Base-by-base conservation (phyloP, 2,797 vertebrate species). In the Rhincodon typus region DNA sequence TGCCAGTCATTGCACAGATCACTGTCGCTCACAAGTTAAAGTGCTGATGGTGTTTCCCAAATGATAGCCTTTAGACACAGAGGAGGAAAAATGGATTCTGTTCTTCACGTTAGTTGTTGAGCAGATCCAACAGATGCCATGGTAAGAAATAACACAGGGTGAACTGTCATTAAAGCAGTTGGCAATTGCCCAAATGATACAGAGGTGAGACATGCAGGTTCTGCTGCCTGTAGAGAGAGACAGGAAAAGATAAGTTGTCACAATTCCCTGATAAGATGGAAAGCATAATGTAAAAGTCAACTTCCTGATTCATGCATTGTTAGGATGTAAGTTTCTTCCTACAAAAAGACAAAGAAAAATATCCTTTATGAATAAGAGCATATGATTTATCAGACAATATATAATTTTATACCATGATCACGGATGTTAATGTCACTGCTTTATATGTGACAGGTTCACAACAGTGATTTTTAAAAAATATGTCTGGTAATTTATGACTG, bases 371-470 rank as follows among this genome's bases (percentile, higher is more conserved):
- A 70, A 23, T 91, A 66, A 34, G n/a, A 91, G 57, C 30, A 34
- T 91, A 66, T 62, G 53, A 66, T 91, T 91, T 91, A 91, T 66
- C 88, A 91, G 91, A 70, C 23, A 27, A 94, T 94, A 25, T 94
- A 70, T 70, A 94, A 94, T 70, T 94, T 94, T 70, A 94, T 70
- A 27, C 67, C 67, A 38, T 94, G 67, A 94, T 70, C 91, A 94
- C 91, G 27, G 91, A 42, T 69, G 69, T 42, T 94, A 74, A 94
- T 72, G 23, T 72, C 94, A 70, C 67, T 34, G 38, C 46, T 94
- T 27, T 50, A 70, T 30, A 34, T 0, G 42, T 53, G 38, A 74
- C 42, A 95, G 46, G 27, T 74, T 95, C 46, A 91, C 42, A 34
- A 21, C 42, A 77, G 70, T n/a, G 70, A 95, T 46, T 19, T 72